Conservation (phyloP, 2,113 vertebrate species). For the Hippopotamus amphibius region DNA sequence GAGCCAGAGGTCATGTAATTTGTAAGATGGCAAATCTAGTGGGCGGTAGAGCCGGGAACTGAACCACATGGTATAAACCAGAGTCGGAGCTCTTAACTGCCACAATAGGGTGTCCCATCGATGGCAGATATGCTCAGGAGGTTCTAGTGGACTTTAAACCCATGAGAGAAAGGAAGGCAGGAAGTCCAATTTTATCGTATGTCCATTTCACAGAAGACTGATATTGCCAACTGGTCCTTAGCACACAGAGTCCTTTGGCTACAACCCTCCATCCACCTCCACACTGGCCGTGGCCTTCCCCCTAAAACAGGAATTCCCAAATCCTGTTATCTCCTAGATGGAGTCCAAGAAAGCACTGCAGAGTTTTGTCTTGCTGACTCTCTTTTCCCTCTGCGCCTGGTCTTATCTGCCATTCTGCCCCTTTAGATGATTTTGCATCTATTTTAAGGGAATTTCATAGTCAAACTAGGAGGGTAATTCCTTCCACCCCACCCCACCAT, state of each 20-base stretch:
- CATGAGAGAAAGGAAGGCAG: neutral
- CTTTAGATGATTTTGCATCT: neutral
- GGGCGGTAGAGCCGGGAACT: neutral
- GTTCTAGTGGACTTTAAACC: neutral
- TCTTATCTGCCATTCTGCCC: neutral
- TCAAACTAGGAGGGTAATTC: neutral
- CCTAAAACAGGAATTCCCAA: neutral
- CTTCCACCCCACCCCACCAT: neutral
- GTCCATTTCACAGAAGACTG: neutral
- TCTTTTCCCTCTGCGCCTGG: neutral
- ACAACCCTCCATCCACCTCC: neutral
- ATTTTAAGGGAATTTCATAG: conserved; percentile 19
- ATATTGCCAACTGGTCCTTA: neutral
- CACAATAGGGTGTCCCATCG: neutral
- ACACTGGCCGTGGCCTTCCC: neutral
- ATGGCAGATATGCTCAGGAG: neutral
- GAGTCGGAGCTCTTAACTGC: neutral
- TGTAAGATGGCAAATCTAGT: neutral
- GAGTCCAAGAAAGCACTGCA: neutral
- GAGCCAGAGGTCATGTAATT: conserved; percentile 7
- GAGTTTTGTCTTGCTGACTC: neutral
- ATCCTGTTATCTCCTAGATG: neutral
- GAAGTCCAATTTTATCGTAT: neutral
- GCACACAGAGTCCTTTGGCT: neutral
- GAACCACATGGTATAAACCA: neutral